Conservation (phyloP, 2,888 invertebrate species). For the Tyria jacobaeae region DNA sequence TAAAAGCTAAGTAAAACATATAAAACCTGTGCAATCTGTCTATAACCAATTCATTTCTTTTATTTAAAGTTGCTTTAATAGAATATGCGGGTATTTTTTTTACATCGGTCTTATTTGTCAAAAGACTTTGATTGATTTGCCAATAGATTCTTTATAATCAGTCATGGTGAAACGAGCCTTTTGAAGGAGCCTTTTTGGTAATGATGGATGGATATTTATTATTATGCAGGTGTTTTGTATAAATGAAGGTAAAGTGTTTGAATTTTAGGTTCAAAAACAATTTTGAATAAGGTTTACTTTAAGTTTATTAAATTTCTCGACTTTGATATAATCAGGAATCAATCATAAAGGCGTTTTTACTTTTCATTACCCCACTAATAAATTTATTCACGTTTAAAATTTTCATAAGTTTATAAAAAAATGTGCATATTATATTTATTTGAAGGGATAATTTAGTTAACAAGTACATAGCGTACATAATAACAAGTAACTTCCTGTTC, state of each 20-base stretch:
- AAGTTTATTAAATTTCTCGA: neutral
- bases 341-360: neutral
- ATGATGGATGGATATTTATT: too few species aligned
- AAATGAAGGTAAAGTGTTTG: neutral
- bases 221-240: neutral
- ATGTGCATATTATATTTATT: too few species aligned
- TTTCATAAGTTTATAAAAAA: too few species aligned
- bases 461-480: neutral
- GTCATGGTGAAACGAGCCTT: constrained; percentile 42
- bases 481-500: too few species aligned
- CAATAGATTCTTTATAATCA: constrained; percentile 44
- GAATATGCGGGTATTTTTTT: constrained; percentile 32
- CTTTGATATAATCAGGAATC: neutral
- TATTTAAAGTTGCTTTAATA: neutral
- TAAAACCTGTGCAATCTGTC: neutral
- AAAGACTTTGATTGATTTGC: constrained; percentile 52
- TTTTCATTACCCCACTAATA: too few species aligned
- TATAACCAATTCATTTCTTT: constrained; percentile 5
- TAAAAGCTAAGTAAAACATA: neutral
- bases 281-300: neutral
- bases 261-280: neutral
- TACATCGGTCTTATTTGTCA: constrained; percentile 37
- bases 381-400: too few species aligned
- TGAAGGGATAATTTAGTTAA: too few species aligned
- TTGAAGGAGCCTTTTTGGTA: constrained; percentile 39